Evolutionary conservation across 2,888 invertebrate genomes (phyloP), one percentile per base, ranked within the genome.

Genomic region (Melanostoma scalare): DNA sequence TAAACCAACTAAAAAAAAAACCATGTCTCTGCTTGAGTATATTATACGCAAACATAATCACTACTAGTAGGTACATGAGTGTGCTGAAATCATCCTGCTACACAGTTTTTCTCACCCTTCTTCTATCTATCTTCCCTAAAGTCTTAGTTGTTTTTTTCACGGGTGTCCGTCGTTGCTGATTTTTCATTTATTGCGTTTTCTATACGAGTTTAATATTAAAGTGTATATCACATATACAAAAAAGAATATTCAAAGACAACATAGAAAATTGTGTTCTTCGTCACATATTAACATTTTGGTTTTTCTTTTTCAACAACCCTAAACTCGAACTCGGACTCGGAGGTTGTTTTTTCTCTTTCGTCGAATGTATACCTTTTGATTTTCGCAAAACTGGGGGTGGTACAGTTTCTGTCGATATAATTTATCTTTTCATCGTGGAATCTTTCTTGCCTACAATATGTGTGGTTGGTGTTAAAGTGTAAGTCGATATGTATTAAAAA

Each of bases 41-140:
- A 50, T 63, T 30, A 36, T 36, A 20, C 6, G n/a, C n/a, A 31
- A 63, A 50, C 30, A 50, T 40, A 77, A 65, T 63, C 42, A 73
- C 36, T 61, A 65, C 53, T 68, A 82, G 74, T 20, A 20, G 20
- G 20, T 84, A 77, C 65, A 84, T 84, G 82, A 78, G 82, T 20
- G 20, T 74, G 73, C 78, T 69, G 82, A 71, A 78, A 84, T 69
- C 42, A 78, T 69, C 46, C 55, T 50, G 63, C 63, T 60, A 65
- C 46, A 74, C 60, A 68, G 56, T 73, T 58, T 69, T 74, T 78
- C 82, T 84, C 78, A 78, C 50, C 65, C 82, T 78, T 73, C 74
- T 74, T 67, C 81, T 71, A 65, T 79, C 74, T 81, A 76, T 76
- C 60, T 61, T 67, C 31, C 77, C 65, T 63, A 60, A 52, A 50